Conservation (phyloP, 2,113 vertebrate genomes). For the human (Homo sapiens) region DNA sequence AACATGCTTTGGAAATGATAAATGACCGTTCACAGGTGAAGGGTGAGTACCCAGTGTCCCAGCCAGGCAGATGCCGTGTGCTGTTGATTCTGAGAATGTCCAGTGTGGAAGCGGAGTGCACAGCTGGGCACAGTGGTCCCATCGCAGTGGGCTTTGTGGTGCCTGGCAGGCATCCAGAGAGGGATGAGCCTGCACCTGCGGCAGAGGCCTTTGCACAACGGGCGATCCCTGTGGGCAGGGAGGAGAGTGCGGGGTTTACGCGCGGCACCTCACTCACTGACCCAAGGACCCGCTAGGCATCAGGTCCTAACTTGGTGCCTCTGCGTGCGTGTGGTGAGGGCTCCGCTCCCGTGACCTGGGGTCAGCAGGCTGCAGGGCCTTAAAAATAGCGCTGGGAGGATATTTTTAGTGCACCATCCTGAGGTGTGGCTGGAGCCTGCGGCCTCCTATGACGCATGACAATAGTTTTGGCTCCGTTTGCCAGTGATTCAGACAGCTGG, state of each 20-base stretch:
- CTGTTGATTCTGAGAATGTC: background rate
- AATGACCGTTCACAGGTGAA: background rate
- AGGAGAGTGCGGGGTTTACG: background rate
- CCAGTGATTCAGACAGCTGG: slow-evolving; percentile 68
- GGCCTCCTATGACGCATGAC: slow-evolving; percentile 61
- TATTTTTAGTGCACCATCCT: slow-evolving; percentile 73
- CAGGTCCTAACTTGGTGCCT: background rate
- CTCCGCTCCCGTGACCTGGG: background rate
- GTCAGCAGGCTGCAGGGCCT: background rate
- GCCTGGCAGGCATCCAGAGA: background rate
- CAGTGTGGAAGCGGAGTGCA: background rate
- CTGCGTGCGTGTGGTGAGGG: background rate
- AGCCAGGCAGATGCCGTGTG: background rate
- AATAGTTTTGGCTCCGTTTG: slow-evolving; percentile 53
- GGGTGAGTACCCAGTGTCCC: no score
- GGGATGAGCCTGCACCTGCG: background rate
- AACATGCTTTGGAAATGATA: background rate
- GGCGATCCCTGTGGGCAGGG: background rate
- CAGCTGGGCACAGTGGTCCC: background rate
- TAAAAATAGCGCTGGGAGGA: slow-evolving; percentile 67
- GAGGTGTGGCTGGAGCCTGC: slow-evolving; percentile 60
- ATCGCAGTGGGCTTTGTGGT: background rate
- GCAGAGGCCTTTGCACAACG: background rate
- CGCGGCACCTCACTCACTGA: background rate
- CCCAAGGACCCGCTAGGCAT: background rate